phyloP scores from a whole-genome alignment of 2,888 invertebrate species.

The Slavum lentiscoides region DNA sequence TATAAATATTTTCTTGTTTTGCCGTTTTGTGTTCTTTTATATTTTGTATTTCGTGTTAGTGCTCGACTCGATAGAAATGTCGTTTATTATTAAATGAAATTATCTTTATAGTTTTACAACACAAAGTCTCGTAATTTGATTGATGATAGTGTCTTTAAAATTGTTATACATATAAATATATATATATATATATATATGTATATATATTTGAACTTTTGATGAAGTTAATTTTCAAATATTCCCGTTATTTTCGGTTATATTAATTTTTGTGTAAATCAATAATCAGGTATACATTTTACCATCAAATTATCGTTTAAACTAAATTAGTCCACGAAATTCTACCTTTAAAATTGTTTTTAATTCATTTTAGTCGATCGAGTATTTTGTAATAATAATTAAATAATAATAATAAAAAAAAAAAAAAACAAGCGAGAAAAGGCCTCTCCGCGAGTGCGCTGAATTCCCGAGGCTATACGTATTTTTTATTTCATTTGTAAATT shows the following conservation, averaged over 20 bases:
- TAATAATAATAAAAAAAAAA: too few relatives aligned
- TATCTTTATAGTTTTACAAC: not conserved
- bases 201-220: not conserved
- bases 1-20: slow-evolving; percentile 7
- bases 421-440: too few relatives aligned
- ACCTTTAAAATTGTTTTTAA: too few relatives aligned
- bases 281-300: too few relatives aligned
- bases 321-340: too few relatives aligned
- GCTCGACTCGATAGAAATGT: not conserved
- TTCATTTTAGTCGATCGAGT: too few relatives aligned
- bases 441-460: too few relatives aligned
- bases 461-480: too few relatives aligned
- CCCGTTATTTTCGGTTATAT: not conserved
- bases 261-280: too few relatives aligned
- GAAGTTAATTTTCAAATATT: slow-evolving; percentile 1
- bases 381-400: too few relatives aligned
- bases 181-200: not conserved
- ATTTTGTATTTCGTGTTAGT: not conserved
- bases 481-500: too few relatives aligned
- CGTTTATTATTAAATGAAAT: slow-evolving; percentile 15
- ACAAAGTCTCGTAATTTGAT: slow-evolving; percentile 25
- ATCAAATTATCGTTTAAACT: too few relatives aligned
- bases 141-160: slow-evolving; percentile 1
- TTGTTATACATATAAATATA: not conserved
- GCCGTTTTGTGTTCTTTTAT: not conserved